phyloP scores from a whole-genome alignment of 2,888 invertebrate species.

The Oxycera nigricornis region DNA sequence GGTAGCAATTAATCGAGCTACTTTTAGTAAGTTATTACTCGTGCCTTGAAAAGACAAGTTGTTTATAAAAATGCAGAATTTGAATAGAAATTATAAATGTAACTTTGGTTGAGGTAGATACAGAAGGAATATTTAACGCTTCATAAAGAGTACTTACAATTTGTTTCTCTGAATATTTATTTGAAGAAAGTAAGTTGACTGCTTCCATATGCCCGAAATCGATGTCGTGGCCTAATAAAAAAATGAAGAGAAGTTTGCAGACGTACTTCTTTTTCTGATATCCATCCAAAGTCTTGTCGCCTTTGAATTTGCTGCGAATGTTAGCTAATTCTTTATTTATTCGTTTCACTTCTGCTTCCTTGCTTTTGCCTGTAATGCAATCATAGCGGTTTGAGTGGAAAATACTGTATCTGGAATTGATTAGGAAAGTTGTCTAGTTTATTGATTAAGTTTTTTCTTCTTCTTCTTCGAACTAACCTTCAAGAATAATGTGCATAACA shows the following conservation, averaged over 20 bases:
- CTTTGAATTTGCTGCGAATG: constrained; percentile 99
- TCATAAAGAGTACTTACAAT: constrained; percentile 72
- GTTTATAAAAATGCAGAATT: too few species aligned
- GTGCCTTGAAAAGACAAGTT: too few species aligned
- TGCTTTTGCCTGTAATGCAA: constrained; percentile 84
- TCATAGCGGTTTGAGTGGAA: too few species aligned
- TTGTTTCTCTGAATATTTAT: constrained; percentile 99
- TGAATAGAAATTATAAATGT: neutral
- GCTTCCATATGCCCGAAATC: constrained; percentile 99
- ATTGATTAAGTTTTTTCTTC: too few species aligned
- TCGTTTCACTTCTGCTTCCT: constrained; percentile 99
- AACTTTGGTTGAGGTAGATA: neutral
- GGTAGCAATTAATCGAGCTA: too few species aligned
- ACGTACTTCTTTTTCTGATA: constrained; percentile 99
- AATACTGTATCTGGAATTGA: too few species aligned
- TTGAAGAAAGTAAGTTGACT: constrained; percentile 97
- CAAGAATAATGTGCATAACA: too few species aligned
- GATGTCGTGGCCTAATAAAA: constrained; percentile 98
- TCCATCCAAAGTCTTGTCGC: constrained; percentile 99
- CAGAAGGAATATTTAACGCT: neutral
- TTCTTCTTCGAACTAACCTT: too few species aligned
- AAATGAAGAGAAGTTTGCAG: constrained; percentile 98
- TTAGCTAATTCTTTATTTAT: constrained; percentile 99
- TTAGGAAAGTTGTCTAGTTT: too few species aligned
- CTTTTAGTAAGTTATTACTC: too few species aligned